These are phyloP conservation scores for Oasisia sp. DNA, from an alignment of 2,888 invertebrate species.

Conservation along the genomic window DNA sequence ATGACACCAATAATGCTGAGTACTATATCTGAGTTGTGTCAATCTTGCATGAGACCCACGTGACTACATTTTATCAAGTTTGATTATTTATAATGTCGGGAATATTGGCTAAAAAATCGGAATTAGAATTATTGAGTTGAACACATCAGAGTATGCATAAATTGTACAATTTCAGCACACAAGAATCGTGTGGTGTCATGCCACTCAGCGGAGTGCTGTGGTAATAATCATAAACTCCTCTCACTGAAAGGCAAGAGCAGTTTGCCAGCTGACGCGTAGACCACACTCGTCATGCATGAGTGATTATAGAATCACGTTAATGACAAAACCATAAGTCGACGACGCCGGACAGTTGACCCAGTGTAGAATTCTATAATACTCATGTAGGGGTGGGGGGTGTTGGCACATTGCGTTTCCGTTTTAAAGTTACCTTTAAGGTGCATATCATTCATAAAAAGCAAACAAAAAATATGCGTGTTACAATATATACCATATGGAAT, in stretches of 20 bases:
- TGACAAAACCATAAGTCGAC: not conserved
- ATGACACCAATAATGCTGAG: not conserved
- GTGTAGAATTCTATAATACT: too few species aligned
- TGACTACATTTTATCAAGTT: not conserved
- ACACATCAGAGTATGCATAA: not conserved
- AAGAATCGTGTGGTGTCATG: not conserved
- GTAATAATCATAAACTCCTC: not conserved
- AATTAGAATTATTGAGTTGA: not conserved
- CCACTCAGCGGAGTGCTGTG: not conserved
- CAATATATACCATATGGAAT: too few species aligned
- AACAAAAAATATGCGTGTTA: too few species aligned
- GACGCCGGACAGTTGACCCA: not conserved
- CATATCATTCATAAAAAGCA: too few species aligned
- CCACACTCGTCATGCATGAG: not conserved
- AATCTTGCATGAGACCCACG: not conserved
- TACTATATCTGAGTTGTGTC: not conserved
- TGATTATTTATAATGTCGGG: not conserved
- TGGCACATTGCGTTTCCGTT: too few species aligned
- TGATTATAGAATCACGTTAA: not conserved
- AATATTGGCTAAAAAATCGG: not conserved
- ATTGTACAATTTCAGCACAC: not conserved
- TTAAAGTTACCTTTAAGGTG: too few species aligned
- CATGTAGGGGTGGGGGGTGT: too few species aligned
- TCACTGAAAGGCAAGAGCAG: not conserved
- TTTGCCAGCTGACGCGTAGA: not conserved